Evolutionary conservation across 1,140 invertebrate genomes (phyloP), one percentile per base, ranked within the genome.

Genomic region (Whitmania pigra): DNA sequence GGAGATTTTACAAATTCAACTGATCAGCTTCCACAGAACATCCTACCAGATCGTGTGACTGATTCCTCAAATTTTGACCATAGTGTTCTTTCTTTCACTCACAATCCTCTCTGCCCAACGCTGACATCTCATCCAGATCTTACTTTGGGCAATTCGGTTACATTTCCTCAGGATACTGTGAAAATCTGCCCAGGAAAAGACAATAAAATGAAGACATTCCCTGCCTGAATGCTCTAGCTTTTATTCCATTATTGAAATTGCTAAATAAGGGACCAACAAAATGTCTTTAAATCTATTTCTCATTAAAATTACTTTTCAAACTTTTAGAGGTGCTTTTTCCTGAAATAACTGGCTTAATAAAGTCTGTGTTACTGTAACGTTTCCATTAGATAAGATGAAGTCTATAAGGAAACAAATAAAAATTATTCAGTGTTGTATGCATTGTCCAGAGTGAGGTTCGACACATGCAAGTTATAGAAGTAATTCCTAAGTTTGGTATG

Each of bases 91-190:
- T 63, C 43, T 4, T 63, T 63, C 57, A 63, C 11, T 4, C 57
- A 63, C 57, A 63, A 63, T 31, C 57, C 57, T 13, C 29, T 63
- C 57, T 63, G 57, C 18, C 57, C 57, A 13, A 25, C 57, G 11
- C 57, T 63, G 22, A 63, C 57, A 22, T 63, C 22, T 63, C 57
- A 63, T 63, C 57, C 57, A 25, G 57, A 63, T 63, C 57, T 63
- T 31, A 25, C 57, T 31, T 63, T 63, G 29, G 11, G 22, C 57
- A 63, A 63, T 25, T 63, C 22, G 15, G 57, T 22, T 17, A 20
- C 22, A 63, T 63, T 63, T 63, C 57, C 57, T 63, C 22, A 63
- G 22, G 29, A 63, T 18, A 3, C 29, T 31, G 29, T 63, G 2
- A 63, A 63, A 22, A 63, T 25, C 11, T 11, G 9, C 57, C 22